Percentiles rank a stretch among this genome's conserved stretches.
Evolutionary conservation across 2,113 vertebrate genomes (phyloP).

Genomic region (Gymnogyps californianus): DNA sequence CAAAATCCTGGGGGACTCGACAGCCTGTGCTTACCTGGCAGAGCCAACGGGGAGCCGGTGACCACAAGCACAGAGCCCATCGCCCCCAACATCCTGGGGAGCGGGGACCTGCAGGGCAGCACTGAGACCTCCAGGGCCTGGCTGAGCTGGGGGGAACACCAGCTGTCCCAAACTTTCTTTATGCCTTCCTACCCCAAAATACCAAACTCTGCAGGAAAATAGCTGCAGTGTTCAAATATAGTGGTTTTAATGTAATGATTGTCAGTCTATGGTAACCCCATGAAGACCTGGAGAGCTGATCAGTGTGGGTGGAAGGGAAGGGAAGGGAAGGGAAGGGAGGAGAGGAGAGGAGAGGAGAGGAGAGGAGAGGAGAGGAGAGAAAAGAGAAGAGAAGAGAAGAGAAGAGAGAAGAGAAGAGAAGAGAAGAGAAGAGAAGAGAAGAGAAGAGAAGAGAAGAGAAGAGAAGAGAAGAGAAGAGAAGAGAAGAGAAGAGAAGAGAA

Average conservation of each 20-base stretch:
- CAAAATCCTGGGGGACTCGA: rapidly evolving
- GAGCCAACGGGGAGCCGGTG: rapidly evolving
- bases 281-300: background rate
- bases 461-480: no score
- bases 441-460: no score
- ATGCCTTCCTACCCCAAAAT: background rate
- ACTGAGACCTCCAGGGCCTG: background rate
- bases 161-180: background rate
- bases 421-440: no score
- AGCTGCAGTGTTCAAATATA: rapidly evolving
- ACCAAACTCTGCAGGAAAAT: background rate
- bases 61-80: background rate
- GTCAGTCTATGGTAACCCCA: rapidly evolving
- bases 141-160: background rate
- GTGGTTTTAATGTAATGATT: rapidly evolving
- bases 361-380: no score
- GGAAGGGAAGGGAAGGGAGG: no score
- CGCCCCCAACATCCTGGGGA: rapidly evolving
- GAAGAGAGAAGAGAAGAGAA: no score
- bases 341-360: no score
- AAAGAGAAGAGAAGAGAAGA: no score
- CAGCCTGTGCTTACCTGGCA: background rate
- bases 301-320: no score
- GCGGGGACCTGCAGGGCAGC: rapidly evolving
- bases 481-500: no score